Percentiles rank a stretch among this genome's conserved stretches.
phyloP scores from a whole-genome alignment of 2,888 invertebrate genomes.

The Harpalus rubripes region DNA sequence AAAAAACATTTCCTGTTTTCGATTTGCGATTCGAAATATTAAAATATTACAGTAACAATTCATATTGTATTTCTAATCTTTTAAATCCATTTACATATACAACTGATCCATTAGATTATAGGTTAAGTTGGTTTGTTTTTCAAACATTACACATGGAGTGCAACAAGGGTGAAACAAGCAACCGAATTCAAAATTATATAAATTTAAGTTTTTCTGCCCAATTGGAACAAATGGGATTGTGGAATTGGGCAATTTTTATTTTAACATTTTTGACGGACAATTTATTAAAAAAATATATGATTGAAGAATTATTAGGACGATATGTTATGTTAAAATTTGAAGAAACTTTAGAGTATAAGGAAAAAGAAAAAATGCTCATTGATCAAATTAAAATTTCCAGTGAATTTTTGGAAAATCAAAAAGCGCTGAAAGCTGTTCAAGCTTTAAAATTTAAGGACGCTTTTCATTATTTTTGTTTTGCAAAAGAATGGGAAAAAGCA shows the following conservation, averaged over 20 bases:
- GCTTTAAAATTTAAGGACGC: conserved; percentile 73
- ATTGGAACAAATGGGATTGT: conserved; percentile 88
- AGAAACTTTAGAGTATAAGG: conserved; percentile 76
- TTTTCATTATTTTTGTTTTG: conserved; percentile 86
- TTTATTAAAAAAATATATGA: conserved; percentile 81
- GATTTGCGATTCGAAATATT: conserved; percentile 92
- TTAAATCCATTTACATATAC: conserved; percentile 89
- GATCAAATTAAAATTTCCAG: conserved; percentile 85
- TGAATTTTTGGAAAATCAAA: conserved; percentile 88
- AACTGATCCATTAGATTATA: conserved; percentile 89
- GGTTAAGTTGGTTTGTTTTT: conserved; percentile 88
- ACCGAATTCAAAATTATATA: conserved; percentile 80
- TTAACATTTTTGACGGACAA: conserved; percentile 84
- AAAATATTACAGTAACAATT: conserved; percentile 85
- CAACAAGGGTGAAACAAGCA: conserved; percentile 83
- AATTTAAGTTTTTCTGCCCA: conserved; percentile 89
- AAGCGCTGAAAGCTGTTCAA: conserved; percentile 81
- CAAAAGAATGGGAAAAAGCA: conserved; percentile 87
- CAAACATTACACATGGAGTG: conserved; percentile 83
- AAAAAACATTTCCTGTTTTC: conserved; percentile 81
- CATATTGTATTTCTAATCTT: conserved; percentile 83
- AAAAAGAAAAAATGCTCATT: conserved; percentile 81
- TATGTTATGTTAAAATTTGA: conserved; percentile 81
- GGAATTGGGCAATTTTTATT: conserved; percentile 93
- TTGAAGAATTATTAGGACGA: conserved; percentile 85